A percentile compares a stretch with the other conserved stretches of the same genome.
Conservation (phyloP, 2,888 invertebrate species). For the Hypercompe scribonia region DNA sequence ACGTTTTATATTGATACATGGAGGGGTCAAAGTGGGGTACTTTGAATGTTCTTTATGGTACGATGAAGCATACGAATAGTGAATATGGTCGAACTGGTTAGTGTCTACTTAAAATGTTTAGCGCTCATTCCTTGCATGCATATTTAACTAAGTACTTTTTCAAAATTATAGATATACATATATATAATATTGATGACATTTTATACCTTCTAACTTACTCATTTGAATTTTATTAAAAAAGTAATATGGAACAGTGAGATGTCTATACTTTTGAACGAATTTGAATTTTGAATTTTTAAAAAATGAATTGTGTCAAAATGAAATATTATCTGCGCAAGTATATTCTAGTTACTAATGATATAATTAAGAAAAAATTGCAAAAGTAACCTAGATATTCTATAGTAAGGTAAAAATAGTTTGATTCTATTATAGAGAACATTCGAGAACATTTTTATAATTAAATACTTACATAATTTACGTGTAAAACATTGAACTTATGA, state of each 20-base stretch:
- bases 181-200: neutral
- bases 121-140: neutral
- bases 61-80: neutral
- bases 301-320: neutral
- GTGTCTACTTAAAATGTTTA: neutral
- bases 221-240: too few relatives aligned
- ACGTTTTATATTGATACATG: neutral
- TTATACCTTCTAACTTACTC: neutral
- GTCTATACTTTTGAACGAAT: too few relatives aligned
- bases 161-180: neutral
- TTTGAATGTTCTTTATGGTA: neutral
- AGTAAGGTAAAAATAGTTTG: neutral
- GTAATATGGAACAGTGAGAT: neutral
- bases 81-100: neutral
- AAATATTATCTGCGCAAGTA: neutral
- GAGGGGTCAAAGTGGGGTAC: neutral
- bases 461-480: neutral
- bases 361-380: neutral
- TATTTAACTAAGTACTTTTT: neutral
- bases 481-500: neutral
- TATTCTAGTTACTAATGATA: slow-evolving; percentile 9
- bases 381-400: neutral
- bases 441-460: neutral
- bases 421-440: neutral
- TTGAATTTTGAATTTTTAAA: too few relatives aligned